Conservation (phyloP, 2,113 vertebrate genomes). For the Takifugu flavidus region DNA sequence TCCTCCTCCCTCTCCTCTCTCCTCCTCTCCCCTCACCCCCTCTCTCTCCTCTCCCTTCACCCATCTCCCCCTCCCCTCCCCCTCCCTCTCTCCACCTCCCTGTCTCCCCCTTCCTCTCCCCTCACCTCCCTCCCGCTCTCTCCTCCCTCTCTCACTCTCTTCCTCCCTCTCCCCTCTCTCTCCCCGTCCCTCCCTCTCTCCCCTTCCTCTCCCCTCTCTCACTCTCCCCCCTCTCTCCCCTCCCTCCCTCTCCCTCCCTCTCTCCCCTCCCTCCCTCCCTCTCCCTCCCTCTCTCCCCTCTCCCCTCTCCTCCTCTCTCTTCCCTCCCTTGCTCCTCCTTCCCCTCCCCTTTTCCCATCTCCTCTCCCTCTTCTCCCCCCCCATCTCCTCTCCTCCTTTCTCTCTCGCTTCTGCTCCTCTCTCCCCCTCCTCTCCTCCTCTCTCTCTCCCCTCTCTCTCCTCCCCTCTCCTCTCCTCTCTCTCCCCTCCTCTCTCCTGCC, state of each 20-base stretch:
- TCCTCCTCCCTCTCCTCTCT: too few species aligned
- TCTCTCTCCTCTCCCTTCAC: too few species aligned
- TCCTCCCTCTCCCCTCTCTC: too few species aligned
- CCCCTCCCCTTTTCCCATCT: conserved; percentile 11
- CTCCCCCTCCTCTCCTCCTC: conserved; percentile 29
- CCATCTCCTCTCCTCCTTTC: conserved; percentile 7
- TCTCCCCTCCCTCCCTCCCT: conserved; percentile 29
- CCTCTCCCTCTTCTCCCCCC: not conserved
- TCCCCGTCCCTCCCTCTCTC: too few species aligned
- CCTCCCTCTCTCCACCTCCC: too few species aligned
- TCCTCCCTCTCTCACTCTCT: too few species aligned
- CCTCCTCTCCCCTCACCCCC: too few species aligned
- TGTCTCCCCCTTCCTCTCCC: too few species aligned
- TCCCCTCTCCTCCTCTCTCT: conserved; percentile 9
- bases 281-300: conserved; percentile 32
- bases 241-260: conserved; percentile 27
- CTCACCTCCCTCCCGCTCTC: too few species aligned
- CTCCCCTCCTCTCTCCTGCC: not conserved
- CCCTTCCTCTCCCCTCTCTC: too few species aligned
- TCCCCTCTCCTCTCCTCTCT: too few species aligned
- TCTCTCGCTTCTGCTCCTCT: conserved; percentile 23
- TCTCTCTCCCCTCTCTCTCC: not conserved
- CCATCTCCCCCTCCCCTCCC: too few species aligned
- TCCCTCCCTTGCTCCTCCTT: conserved; percentile 5
- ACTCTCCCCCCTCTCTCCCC: not conserved